Conservation (phyloP, 2,113 vertebrate species). For the Alethe diademata region DNA sequence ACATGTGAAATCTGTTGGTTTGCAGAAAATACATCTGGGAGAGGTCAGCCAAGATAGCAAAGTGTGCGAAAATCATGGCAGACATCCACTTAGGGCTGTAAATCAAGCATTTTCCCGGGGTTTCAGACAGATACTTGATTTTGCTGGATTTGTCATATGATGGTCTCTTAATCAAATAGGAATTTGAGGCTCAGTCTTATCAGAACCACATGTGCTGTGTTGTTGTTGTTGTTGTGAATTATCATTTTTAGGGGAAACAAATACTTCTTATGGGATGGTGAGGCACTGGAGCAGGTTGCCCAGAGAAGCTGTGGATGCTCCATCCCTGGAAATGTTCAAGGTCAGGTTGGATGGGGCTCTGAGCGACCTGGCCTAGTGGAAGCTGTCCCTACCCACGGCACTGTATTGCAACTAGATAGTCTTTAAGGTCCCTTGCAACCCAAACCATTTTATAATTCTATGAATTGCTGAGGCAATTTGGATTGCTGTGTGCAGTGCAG, state of each 20-base stretch:
- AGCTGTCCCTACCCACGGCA: not conserved
- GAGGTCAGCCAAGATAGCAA: conserved; percentile 47
- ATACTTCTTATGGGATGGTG: not conserved
- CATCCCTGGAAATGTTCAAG: not conserved
- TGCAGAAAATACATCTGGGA: conserved; percentile 34
- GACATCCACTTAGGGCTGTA: conserved; percentile 12
- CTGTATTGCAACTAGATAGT: not conserved
- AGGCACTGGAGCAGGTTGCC: not conserved
- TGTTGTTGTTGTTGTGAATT: not conserved
- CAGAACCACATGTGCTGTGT: conserved; percentile 42
- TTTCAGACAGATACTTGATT: conserved; percentile 30
- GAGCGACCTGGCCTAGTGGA: not conserved
- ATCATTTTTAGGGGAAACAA: not conserved
- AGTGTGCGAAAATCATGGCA: conserved; percentile 46
- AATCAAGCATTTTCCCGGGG: conserved; percentile 28
- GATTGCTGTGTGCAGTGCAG: not conserved
- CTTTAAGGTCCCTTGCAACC: not conserved
- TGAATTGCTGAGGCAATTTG: not conserved
- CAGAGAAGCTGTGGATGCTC: not conserved
- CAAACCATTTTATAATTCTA: not conserved
- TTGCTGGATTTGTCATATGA: conserved; percentile 33
- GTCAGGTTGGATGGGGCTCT: not conserved
- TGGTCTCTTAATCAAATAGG: conserved; percentile 40
- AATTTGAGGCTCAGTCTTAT: conserved; percentile 35
- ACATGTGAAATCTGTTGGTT: conserved; percentile 43